Percentiles rank a stretch among this genome's conserved stretches.
phyloP scores from a whole-genome alignment of 2,888 invertebrate genomes.

The Sarcophaga caerulescens region DNA sequence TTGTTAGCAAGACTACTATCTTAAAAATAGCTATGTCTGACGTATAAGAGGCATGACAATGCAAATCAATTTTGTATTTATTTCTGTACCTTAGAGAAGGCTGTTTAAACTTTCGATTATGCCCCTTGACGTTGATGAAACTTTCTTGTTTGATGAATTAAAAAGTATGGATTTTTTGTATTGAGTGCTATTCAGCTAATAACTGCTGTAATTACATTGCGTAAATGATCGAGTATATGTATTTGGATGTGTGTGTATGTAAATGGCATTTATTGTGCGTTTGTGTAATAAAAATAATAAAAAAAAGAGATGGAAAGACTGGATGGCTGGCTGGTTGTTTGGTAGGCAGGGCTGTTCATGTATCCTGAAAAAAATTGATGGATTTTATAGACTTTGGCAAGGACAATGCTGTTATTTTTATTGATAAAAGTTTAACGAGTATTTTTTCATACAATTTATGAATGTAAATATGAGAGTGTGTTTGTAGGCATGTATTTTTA shows the following conservation, averaged over 20 bases:
- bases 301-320: not conserved
- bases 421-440: not conserved
- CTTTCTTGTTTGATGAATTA: too few relatives aligned
- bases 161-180: not conserved
- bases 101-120: too few relatives aligned
- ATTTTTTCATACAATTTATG: not conserved
- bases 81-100: too few relatives aligned
- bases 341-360: not conserved
- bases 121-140: too few relatives aligned
- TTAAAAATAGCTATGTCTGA: too few relatives aligned
- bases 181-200: not conserved
- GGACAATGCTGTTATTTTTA: not conserved
- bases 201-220: not conserved
- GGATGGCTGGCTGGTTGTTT: not conserved
- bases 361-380: not conserved
- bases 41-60: too few relatives aligned
- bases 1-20: too few relatives aligned
- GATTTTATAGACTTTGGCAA: not conserved
- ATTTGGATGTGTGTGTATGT: not conserved
- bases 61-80: too few relatives aligned
- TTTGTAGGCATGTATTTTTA: not conserved
- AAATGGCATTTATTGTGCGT: not conserved
- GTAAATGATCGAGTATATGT: not conserved
- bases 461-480: not conserved
- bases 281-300: not conserved